Percentiles rank a stretch among this genome's conserved stretches.
phyloP scores from a whole-genome alignment of 2,888 invertebrate genomes.

The Eilema depressum region DNA sequence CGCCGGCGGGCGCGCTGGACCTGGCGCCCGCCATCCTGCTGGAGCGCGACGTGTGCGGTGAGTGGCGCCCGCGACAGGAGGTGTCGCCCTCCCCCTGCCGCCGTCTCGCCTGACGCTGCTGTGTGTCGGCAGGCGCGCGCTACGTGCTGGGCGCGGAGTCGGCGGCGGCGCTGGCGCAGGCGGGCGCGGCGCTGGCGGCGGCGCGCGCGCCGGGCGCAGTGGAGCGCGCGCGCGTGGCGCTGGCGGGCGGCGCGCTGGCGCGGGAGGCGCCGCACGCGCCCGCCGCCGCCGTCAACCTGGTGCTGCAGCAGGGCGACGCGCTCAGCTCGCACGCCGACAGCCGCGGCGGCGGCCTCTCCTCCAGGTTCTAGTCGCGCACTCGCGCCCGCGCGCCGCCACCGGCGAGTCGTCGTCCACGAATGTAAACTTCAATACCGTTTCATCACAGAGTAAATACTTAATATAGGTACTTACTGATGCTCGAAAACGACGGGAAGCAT shows the following conservation, averaged over 20 bases:
- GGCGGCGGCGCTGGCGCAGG: constrained; percentile 63
- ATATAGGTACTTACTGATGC: too few species aligned
- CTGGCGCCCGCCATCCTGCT: constrained; percentile 75
- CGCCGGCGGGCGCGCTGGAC: constrained; percentile 63
- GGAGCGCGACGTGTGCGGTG: constrained; percentile 73
- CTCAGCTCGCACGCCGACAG: constrained; percentile 91
- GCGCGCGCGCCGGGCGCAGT: constrained; percentile 49
- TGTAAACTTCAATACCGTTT: too few species aligned
- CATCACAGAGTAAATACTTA: too few species aligned
- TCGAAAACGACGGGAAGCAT: too few species aligned
- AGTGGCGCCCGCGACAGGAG: background rate
- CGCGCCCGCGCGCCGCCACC: background rate
- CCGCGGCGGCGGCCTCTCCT: constrained; percentile 90
- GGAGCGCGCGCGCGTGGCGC: constrained; percentile 58
- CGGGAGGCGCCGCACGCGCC: constrained; percentile 62
- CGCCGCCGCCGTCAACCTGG: constrained; percentile 89
- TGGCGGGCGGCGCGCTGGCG: constrained; percentile 51
- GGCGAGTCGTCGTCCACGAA: too few species aligned
- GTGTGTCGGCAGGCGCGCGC: constrained; percentile 64
- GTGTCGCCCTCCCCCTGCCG: background rate
- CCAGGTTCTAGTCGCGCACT: constrained; percentile 82
- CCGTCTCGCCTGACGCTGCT: too few species aligned
- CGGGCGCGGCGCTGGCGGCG: constrained; percentile 41
- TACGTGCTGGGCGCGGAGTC: constrained; percentile 76
- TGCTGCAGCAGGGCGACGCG: constrained; percentile 88